These are phyloP conservation scores for Tokudaia tokunoshimensis DNA, from an alignment of 2,797 vertebrate genomes.

Conservation along the genomic window DNA sequence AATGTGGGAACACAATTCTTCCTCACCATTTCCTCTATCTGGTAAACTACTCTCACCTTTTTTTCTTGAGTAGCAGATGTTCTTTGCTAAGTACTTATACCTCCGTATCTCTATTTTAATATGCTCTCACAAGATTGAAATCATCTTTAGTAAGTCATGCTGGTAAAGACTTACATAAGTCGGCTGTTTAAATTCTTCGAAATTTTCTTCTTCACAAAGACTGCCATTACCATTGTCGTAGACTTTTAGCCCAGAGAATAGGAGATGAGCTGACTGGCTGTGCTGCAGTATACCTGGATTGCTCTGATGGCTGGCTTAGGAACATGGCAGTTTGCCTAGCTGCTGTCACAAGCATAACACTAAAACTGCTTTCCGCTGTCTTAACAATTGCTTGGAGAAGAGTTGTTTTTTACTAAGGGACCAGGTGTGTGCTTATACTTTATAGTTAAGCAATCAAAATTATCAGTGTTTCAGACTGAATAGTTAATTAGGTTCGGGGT, in stretches of 20 bases:
- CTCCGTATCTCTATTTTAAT: slow-evolving; percentile 7
- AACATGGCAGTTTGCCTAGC: slow-evolving; percentile 82
- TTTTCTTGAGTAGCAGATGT: slow-evolving; percentile 21
- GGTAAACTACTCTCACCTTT: neutral
- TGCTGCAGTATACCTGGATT: slow-evolving; percentile 78
- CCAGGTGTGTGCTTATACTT: neutral
- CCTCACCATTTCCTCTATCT: slow-evolving; percentile 6
- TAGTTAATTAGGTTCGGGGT: neutral
- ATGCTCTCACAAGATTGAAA: neutral
- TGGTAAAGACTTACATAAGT: neutral
- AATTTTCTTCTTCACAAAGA: neutral
- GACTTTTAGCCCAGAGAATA: slow-evolving; percentile 59
- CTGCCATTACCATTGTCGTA: slow-evolving; percentile 21
- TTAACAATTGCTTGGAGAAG: slow-evolving; percentile 46
- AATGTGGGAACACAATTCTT: neutral
- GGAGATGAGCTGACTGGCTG: slow-evolving; percentile 70
- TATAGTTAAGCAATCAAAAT: slow-evolving; percentile 1
- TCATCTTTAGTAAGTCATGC: slow-evolving; percentile 42
- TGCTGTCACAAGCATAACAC: slow-evolving; percentile 73
- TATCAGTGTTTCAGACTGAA: neutral
- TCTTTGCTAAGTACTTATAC: slow-evolving; percentile 6
- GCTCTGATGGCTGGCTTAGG: slow-evolving; percentile 76
- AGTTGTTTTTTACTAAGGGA: neutral
- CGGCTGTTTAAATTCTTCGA: slow-evolving; percentile 56
- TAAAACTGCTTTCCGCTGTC: slow-evolving; percentile 76